phyloP scores from a whole-genome alignment of 2,888 invertebrate genomes.

The Agriotes lineatus region DNA sequence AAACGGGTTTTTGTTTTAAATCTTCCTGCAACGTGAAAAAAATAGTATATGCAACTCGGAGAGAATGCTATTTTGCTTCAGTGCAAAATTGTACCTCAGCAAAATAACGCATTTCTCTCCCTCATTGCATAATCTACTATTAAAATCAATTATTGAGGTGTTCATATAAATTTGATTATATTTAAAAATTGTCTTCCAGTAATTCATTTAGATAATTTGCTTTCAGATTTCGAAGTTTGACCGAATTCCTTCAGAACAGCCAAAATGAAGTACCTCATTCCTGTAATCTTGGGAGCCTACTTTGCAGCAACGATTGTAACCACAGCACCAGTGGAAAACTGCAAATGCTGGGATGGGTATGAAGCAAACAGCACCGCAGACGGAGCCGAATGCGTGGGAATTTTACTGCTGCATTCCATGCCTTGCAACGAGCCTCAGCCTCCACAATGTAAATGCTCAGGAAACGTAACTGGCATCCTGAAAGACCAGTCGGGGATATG shows the following conservation, averaged over 20 bases:
- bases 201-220: too few species aligned
- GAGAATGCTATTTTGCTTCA: too few species aligned
- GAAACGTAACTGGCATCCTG: slow-evolving; percentile 35
- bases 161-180: too few species aligned
- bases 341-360: slow-evolving; percentile 48
- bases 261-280: not conserved
- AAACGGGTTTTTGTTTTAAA: too few species aligned
- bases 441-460: slow-evolving; percentile 46
- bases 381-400: slow-evolving; percentile 41
- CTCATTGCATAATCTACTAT: too few species aligned
- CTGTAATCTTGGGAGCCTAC: not conserved
- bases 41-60: too few species aligned
- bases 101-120: too few species aligned
- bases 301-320: not conserved
- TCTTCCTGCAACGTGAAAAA: too few species aligned
- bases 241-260: too few species aligned
- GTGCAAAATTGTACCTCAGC: too few species aligned
- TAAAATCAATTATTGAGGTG: not conserved
- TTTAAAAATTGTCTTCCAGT: too few species aligned
- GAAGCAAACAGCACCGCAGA: slow-evolving; percentile 27
- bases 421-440: slow-evolving; percentile 47
- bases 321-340: slow-evolving; percentile 22
- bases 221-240: not conserved
- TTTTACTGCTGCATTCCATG: slow-evolving; percentile 42
- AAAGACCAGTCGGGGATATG: slow-evolving; percentile 36